Percentiles rank a stretch among this genome's conserved stretches.
phyloP scores from a whole-genome alignment of 2,113 vertebrate genomes.

The Orycteropus afer region DNA sequence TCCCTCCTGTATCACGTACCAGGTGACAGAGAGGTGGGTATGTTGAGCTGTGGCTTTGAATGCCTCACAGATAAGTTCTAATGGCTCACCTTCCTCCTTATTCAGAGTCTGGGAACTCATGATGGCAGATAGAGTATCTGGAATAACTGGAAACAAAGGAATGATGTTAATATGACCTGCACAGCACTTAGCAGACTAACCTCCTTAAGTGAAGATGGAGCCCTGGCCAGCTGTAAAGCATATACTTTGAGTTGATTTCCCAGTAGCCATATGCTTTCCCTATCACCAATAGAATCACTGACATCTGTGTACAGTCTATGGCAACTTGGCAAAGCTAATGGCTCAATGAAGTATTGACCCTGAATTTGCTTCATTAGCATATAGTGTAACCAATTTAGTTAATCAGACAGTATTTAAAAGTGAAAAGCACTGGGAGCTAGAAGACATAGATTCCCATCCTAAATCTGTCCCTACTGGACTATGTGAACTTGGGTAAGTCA shows the following conservation, averaged over 20 bases:
- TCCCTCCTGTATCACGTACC: constrained; percentile 84
- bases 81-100: constrained; percentile 82
- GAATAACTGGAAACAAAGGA: constrained; percentile 87
- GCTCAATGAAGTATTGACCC: neutral
- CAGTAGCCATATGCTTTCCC: neutral
- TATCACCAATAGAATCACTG: neutral
- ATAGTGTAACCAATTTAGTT: constrained; percentile 24
- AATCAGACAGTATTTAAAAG: neutral
- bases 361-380: neutral
- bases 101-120: constrained; percentile 78
- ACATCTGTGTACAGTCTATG: neutral
- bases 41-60: constrained; percentile 92
- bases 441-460: constrained; percentile 41
- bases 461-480: neutral
- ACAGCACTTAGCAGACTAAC: neutral
- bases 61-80: constrained; percentile 90
- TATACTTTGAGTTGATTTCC: neutral
- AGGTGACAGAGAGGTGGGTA: constrained; percentile 93
- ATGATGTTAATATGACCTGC: neutral
- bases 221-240: neutral
- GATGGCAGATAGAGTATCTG: constrained; percentile 88
- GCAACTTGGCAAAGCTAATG: neutral
- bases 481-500: neutral
- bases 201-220: neutral
- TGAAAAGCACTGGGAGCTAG: neutral